Conservation (phyloP, 2,888 invertebrate species). For the Drosophila subsilvestris region DNA sequence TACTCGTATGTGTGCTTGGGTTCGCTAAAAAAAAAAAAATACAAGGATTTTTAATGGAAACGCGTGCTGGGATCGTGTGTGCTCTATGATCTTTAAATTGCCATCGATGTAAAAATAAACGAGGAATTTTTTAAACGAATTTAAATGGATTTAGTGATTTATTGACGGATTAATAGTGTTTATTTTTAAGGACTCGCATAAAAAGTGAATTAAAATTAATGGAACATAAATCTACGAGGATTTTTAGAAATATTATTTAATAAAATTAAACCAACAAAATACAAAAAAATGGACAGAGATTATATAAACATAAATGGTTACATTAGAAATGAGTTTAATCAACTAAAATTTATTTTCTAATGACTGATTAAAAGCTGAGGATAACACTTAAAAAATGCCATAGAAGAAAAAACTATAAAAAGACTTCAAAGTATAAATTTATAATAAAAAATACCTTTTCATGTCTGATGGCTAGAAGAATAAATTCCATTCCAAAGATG, state of each 20-base stretch:
- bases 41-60: slow-evolving; percentile 45
- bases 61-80: slow-evolving; percentile 44
- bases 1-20: slow-evolving; percentile 46
- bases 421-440: too few relatives aligned
- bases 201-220: background rate
- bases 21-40: slow-evolving; percentile 16
- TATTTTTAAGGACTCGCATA: slow-evolving; percentile 5
- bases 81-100: slow-evolving; percentile 14
- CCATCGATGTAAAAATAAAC: slow-evolving; percentile 3
- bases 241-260: background rate
- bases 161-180: slow-evolving; percentile 9
- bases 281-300: too few relatives aligned
- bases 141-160: slow-evolving; percentile 1
- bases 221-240: background rate
- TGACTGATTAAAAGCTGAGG: too few relatives aligned
- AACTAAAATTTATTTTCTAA: too few relatives aligned
- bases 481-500: too few relatives aligned
- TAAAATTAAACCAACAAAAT: too few relatives aligned
- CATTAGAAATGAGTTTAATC: too few relatives aligned
- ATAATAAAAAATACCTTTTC: too few relatives aligned
- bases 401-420: too few relatives aligned
- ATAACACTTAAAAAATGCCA: too few relatives aligned
- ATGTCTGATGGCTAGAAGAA: too few relatives aligned
- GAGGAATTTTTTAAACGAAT: slow-evolving; percentile 2
- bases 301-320: too few relatives aligned